Evolutionary conservation across 2,888 invertebrate genomes (phyloP).

Genomic region (Sthenelais limicola): DNA sequence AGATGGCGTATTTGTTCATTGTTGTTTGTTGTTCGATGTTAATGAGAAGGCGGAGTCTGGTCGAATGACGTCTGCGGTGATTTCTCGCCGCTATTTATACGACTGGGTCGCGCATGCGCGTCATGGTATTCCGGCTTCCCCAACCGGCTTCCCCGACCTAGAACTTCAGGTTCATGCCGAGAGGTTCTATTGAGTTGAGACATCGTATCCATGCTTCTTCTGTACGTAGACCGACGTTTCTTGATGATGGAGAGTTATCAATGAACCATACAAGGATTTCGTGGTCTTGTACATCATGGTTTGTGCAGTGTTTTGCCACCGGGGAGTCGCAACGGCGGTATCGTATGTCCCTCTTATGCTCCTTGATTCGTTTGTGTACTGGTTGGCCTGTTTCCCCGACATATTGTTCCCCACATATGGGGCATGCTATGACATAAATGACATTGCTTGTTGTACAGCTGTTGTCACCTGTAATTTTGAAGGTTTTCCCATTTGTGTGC

Average conservation of each 20-base stretch:
- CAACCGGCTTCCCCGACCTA: too few species aligned
- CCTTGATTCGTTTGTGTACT: not conserved
- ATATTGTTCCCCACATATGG: not conserved
- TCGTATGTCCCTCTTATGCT: not conserved
- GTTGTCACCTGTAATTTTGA: not conserved
- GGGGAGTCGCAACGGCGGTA: not conserved
- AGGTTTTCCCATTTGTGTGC: not conserved
- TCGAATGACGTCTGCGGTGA: too few species aligned
- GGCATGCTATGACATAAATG: conserved; percentile 1
- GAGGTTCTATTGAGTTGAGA: too few species aligned
- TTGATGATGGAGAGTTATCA: not conserved
- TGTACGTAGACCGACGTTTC: too few species aligned
- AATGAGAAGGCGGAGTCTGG: too few species aligned
- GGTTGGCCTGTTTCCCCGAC: conserved; percentile 10
- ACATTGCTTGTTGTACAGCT: not conserved
- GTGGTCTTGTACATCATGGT: not conserved
- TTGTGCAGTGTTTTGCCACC: not conserved
- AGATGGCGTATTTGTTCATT: too few species aligned
- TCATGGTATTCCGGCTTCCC: too few species aligned
- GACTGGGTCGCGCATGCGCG: too few species aligned
- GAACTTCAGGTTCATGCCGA: too few species aligned
- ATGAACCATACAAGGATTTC: not conserved
- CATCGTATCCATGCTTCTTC: too few species aligned
- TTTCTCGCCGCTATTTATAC: too few species aligned
- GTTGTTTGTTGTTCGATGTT: too few species aligned